Evolutionary conservation across 2,888 invertebrate species (phyloP).

Genomic region (Drosophila fulvimacula): DNA sequence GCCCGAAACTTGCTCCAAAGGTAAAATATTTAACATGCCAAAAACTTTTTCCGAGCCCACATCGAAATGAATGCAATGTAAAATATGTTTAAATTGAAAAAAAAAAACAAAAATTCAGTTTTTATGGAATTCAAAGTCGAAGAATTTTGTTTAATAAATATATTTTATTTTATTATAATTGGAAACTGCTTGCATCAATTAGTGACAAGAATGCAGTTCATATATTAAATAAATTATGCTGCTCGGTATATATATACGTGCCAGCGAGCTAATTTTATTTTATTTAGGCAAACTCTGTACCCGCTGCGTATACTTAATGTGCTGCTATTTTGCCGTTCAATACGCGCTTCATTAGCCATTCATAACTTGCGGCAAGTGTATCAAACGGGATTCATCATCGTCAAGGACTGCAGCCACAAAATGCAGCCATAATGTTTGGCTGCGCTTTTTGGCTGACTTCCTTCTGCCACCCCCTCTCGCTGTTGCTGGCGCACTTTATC

Average conservation of each 20-base stretch:
- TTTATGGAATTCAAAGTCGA: neutral
- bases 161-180: neutral
- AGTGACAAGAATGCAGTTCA: neutral
- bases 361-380: constrained; percentile 52
- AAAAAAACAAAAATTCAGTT: neutral
- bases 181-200: neutral
- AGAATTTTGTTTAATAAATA: neutral
- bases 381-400: constrained; percentile 62
- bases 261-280: neutral
- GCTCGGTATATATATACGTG: neutral
- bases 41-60: neutral
- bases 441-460: constrained; percentile 36
- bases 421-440: constrained; percentile 49
- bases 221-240: neutral
- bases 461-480: neutral
- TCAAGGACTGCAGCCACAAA: constrained; percentile 49
- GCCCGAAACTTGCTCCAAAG: constrained; percentile 11
- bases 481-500: neutral
- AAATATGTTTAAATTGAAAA: neutral
- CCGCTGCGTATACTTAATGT: constrained; percentile 2
- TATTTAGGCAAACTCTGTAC: constrained; percentile 9
- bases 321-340: constrained; percentile 25
- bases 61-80: neutral
- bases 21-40: constrained; percentile 23
- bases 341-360: constrained; percentile 69